A percentile compares a stretch with the other conserved stretches of the same genome.
Evolutionary conservation across 2,797 vertebrate genomes (phyloP).

Genomic region (Ceyx erithaca): DNA sequence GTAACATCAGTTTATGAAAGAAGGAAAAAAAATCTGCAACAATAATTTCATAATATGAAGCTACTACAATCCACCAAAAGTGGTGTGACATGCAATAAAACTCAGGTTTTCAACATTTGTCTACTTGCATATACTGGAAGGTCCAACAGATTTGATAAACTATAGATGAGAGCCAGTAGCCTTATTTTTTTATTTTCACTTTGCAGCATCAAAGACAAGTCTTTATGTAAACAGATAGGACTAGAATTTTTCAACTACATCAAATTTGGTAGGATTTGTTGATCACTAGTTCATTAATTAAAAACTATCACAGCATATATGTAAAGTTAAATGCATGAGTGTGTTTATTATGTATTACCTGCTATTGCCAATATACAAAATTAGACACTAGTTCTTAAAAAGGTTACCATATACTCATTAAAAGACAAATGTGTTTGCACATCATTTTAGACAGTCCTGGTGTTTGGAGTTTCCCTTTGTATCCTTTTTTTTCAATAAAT

Average conservation of each 20-base stretch:
- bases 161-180: neutral
- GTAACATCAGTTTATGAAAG: neutral
- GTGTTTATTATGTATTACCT: neutral
- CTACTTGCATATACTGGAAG: neutral
- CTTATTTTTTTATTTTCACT: neutral
- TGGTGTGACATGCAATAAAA: neutral
- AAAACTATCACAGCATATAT: neutral
- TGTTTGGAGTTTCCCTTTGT: neutral
- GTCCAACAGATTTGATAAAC: neutral
- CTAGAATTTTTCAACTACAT: neutral
- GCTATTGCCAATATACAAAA: neutral
- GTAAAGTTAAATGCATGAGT: rapidly evolving
- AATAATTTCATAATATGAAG: neutral
- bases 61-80: neutral
- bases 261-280: neutral
- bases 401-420: neutral
- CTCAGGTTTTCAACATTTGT: neutral
- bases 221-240: neutral
- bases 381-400: neutral
- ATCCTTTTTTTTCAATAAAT: neutral
- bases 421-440: neutral
- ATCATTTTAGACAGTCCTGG: neutral
- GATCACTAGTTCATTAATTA: neutral
- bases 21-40: neutral
- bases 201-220: neutral